phyloP scores from a whole-genome alignment of 1,140 invertebrate genomes.

The Nomia melanderi region DNA sequence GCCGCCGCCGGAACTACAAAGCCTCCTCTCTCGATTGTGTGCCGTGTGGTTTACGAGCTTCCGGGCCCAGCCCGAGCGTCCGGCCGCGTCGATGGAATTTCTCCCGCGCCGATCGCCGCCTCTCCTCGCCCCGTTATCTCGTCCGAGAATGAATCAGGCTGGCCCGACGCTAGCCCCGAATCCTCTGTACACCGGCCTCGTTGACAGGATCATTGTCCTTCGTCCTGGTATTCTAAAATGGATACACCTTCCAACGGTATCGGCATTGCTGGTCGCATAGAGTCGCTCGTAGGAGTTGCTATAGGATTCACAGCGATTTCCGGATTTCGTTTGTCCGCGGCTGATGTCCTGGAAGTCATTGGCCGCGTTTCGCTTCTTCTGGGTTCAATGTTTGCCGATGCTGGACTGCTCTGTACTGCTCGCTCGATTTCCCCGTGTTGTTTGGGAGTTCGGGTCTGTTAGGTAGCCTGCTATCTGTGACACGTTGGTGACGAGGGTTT shows the following conservation, averaged over 20 bases:
- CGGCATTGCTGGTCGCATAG: no score
- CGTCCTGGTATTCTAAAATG: background rate
- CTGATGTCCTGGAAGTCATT: background rate
- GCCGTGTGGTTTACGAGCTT: slow-evolving; percentile 55
- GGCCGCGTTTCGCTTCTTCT: background rate
- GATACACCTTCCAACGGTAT: background rate
- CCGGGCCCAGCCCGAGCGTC: slow-evolving; percentile 42
- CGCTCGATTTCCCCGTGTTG: no score
- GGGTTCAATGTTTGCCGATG: no score
- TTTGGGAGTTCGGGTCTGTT: no score
- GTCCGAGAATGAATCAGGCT: background rate
- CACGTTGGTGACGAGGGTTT: no score
- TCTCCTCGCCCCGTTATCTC: background rate
- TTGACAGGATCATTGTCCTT: background rate
- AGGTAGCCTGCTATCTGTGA: no score
- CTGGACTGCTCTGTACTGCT: no score
- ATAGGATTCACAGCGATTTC: background rate
- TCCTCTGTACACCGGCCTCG: background rate
- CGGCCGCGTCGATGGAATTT: slow-evolving; percentile 18
- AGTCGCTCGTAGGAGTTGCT: background rate
- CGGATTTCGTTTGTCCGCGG: background rate
- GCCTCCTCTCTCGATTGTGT: slow-evolving; percentile 43
- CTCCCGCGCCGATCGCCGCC: background rate
- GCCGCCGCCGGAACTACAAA: slow-evolving; percentile 44
- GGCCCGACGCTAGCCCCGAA: background rate